Conservation (phyloP, 2,113 vertebrate genomes). For the Paracanthobrama guichenoti region DNA sequence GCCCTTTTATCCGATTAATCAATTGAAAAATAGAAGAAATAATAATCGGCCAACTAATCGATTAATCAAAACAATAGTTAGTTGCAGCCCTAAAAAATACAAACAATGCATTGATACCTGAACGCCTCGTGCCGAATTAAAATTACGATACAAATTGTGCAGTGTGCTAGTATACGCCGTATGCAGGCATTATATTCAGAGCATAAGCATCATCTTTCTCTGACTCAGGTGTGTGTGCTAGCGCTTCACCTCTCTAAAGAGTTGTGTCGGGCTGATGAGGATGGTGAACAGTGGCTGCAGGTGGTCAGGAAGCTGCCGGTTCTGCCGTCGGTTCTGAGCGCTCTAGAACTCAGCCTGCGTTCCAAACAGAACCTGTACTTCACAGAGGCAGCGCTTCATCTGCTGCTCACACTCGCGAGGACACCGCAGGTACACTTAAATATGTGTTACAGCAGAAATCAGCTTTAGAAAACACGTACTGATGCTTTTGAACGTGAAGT, state of each 20-base stretch:
- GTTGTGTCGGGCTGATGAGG: conserved; percentile 89
- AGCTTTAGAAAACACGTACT: not conserved
- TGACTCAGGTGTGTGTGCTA: conserved; percentile 88
- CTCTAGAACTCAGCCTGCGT: conserved; percentile 90
- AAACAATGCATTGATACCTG: too few species aligned
- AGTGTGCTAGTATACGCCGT: not conserved
- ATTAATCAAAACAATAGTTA: too few species aligned
- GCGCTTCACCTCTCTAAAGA: conserved; percentile 94
- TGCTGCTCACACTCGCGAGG: conserved; percentile 91
- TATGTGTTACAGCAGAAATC: not conserved
- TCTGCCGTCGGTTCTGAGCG: conserved; percentile 85
- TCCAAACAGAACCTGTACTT: conserved; percentile 94
- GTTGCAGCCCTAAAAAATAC: too few species aligned
- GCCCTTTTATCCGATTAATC: too few species aligned
- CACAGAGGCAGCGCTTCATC: conserved; percentile 88
- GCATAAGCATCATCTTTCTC: not conserved
- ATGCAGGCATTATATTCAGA: not conserved
- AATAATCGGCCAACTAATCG: too few species aligned
- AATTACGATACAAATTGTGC: not conserved
- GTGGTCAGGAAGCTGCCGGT: conserved; percentile 88
- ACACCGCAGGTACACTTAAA: conserved; percentile 85
- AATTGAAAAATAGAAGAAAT: too few species aligned
- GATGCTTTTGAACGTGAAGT: too few species aligned
- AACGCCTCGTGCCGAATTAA: too few species aligned
- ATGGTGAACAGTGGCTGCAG: conserved; percentile 89